These are phyloP conservation scores for Augochlora pura DNA, from an alignment of 1,140 invertebrate genomes.

Conservation along the genomic window DNA sequence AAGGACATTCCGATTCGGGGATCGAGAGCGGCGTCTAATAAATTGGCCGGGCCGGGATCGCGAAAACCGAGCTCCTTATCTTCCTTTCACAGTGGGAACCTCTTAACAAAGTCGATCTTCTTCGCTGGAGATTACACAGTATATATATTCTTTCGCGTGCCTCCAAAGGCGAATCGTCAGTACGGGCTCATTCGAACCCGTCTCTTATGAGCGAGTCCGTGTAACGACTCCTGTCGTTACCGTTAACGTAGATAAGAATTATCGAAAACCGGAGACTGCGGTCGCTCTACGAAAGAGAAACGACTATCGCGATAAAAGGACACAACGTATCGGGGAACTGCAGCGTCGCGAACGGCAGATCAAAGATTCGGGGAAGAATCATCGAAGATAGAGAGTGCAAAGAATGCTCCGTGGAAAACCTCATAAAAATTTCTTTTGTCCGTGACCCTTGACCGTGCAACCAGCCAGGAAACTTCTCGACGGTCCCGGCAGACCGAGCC, in stretches of 20 bases:
- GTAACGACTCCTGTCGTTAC: conserved; percentile 19
- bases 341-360: not conserved
- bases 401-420: no score
- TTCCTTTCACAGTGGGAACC: conserved; percentile 18
- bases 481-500: no score
- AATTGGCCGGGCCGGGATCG: not conserved
- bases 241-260: conserved; percentile 23
- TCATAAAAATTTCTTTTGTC: no score
- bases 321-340: not conserved
- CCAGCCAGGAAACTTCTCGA: no score
- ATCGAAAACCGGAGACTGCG: conserved; percentile 2
- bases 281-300: not conserved
- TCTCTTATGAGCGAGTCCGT: not conserved
- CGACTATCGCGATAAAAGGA: not conserved
- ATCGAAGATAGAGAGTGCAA: no score
- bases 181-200: conserved; percentile 2
- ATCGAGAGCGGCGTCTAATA: conserved; percentile 6
- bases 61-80: conserved; percentile 22
- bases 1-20: conserved; percentile 24
- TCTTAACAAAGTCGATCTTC: conserved; percentile 12
- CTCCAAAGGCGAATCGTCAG: conserved; percentile 10
- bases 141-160: conserved; percentile 5
- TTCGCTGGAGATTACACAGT: conserved; percentile 8
- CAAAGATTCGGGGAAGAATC: not conserved
- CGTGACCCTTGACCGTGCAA: no score